Evolutionary conservation across 2,888 invertebrate species (phyloP), one percentile per base, ranked within the genome.

Genomic region (Drosophila cognata): DNA sequence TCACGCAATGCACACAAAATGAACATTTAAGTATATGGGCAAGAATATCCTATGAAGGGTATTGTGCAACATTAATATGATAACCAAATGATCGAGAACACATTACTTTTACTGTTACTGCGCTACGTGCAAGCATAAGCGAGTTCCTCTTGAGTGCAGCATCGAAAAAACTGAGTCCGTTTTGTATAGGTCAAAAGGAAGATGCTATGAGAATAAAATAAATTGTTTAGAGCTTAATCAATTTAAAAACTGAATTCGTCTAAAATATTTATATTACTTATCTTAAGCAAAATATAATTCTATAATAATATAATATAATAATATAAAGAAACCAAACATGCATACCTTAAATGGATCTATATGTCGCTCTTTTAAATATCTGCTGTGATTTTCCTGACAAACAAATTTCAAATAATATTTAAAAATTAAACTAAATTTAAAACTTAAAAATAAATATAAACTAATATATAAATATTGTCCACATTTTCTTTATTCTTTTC

Each of bases 1-100:
- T 79, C 86, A 82, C 80, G 77, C 80, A 85, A 85, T 77, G 82
- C 82, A 84, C 68, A 81, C 77, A 78, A 70, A 57, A 60, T 52
- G 33, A 61, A 64, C 64, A 69, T 64, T 74, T 63, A 69, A 74
- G 50, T 56, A 74, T 35, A 66, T 57, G 52, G 33, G 35, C 59
- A 36, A 58, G 28, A 46, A 50, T 36, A 43, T 31, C 21, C 25
- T 56, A 36, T 48, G 57, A 51, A 56, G 58, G 38, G 67, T 51
- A 64, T 71, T 67, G 46, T 76, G 80, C 61, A 78, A 71, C 46
- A 61, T 41, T 18, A 50, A 41, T 18, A 50, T 55, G 48, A 63
- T 36, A 50, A 38, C 48, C 25, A 36, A 43, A 25, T 51, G 16
- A 31, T 31, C 28, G 18, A 53, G 28, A 31, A 52, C 33, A 60